Evolutionary conservation across 2,113 vertebrate species (phyloP).

Genomic region (Neotoma lepida): DNA sequence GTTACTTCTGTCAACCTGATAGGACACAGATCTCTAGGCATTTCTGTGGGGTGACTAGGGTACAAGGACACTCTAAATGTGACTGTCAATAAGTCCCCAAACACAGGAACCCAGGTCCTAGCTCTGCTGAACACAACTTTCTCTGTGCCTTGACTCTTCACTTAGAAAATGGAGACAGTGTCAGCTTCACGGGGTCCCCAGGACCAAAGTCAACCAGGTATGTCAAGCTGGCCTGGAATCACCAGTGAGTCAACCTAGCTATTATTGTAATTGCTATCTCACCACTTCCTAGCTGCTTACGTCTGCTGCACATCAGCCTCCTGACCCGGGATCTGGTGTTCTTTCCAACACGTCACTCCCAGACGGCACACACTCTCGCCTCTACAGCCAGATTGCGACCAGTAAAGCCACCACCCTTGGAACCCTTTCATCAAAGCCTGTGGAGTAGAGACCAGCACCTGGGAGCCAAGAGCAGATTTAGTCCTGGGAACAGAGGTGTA

Average conservation of each 20-base stretch:
- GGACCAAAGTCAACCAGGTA: neutral
- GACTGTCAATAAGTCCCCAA: neutral
- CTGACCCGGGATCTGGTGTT: constrained; percentile 62
- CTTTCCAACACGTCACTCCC: constrained; percentile 72
- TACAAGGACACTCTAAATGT: neutral
- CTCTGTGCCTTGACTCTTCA: neutral
- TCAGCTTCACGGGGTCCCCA: neutral
- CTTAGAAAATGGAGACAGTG: neutral
- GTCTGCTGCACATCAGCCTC: neutral
- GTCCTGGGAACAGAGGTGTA: neutral
- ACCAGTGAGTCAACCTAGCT: constrained; percentile 4
- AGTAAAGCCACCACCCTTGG: neutral
- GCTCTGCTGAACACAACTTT: neutral
- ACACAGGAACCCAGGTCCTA: neutral
- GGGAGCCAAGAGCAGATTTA: neutral
- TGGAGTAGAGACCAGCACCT: neutral
- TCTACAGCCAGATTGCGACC: neutral
- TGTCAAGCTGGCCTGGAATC: neutral
- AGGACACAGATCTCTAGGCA: neutral
- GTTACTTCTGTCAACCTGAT: neutral
- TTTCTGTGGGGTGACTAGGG: neutral
- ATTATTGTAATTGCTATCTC: constrained; percentile 55
- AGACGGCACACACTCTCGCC: neutral
- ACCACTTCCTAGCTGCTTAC: neutral
- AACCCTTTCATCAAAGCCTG: neutral